Evolutionary conservation across 2,888 invertebrate genomes (phyloP), one percentile per base, ranked within the genome.

Genomic region (Adela reaumurella): DNA sequence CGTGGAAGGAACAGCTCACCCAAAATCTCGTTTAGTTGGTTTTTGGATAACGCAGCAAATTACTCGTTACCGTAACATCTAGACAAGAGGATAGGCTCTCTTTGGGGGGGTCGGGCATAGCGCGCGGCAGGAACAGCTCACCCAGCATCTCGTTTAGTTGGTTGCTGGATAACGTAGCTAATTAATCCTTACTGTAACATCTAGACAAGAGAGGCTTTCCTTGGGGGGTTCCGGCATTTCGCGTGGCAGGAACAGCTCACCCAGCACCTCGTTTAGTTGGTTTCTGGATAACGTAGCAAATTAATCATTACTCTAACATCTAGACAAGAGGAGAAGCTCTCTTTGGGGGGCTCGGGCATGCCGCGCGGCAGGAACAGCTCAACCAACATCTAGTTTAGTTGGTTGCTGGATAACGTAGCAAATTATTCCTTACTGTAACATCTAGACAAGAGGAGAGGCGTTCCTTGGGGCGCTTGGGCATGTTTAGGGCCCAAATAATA

Each of bases 161-260:
- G 51, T 72, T n/a, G n/a, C n/a, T n/a, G n/a, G n/a, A n/a, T n/a
- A n/a, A n/a, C n/a, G n/a, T n/a, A n/a, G n/a, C n/a, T n/a, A n/a
- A n/a, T n/a, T n/a, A n/a, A n/a, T n/a, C n/a, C n/a, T n/a, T n/a
- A n/a, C n/a, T n/a, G n/a, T n/a, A n/a, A n/a, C n/a, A n/a, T n/a
- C n/a, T n/a, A n/a, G n/a, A n/a, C n/a, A n/a, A n/a, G 99, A 95
- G 82, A 98, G 98, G 64, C 94, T 87, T 74, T 96, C 94, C 74
- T 97, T 98, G 16, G 99, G 98, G 52, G 94, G 88, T 74, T 98
- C 98, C 11, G 99, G 98, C 90, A 97, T 97, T 66, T 97, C 97
- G 55, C 90, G 87, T 49, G 94, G 87, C 61, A 94, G 83, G 79
- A 94, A 98, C 63, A 98, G 78, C 67, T 97, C 96, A 52, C 97